phyloP scores from a whole-genome alignment of 2,888 invertebrate genomes.

The Brachyptera putata region DNA sequence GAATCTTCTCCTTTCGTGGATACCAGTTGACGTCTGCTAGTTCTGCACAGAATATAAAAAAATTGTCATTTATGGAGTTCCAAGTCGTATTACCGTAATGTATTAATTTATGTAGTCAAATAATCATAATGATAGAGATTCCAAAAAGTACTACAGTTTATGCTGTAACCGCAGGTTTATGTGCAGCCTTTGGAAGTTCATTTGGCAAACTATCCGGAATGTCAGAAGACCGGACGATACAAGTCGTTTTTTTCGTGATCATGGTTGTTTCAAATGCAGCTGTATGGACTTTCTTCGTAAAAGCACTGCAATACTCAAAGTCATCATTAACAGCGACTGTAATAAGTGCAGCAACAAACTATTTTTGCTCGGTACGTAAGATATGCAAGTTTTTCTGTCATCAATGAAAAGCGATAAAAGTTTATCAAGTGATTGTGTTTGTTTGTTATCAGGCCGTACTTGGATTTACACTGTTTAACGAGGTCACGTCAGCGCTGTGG shows the following conservation, averaged over 20 bases:
- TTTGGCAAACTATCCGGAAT: slow-evolving; percentile 60
- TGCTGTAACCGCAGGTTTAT: slow-evolving; percentile 48
- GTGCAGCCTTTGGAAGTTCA: slow-evolving; percentile 59
- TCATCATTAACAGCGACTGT: slow-evolving; percentile 61
- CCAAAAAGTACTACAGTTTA: slow-evolving; percentile 15
- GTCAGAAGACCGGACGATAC: slow-evolving; percentile 37
- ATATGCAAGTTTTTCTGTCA: slow-evolving; percentile 21
- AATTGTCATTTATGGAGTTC: too few relatives aligned
- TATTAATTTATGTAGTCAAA: too few relatives aligned
- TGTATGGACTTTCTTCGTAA: slow-evolving; percentile 59
- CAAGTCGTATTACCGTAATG: too few relatives aligned
- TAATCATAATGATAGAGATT: slow-evolving; percentile 16
- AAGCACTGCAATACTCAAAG: slow-evolving; percentile 54
- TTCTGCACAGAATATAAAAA: too few relatives aligned
- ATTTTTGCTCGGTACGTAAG: slow-evolving; percentile 56
- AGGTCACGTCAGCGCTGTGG: slow-evolving; percentile 64
- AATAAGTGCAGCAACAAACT: slow-evolving; percentile 59
- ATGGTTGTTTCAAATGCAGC: slow-evolving; percentile 60
- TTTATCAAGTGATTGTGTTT: slow-evolving; percentile 1
- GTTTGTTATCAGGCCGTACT: slow-evolving; percentile 58
- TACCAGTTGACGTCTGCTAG: too few relatives aligned
- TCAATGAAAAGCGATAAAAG: too few relatives aligned
- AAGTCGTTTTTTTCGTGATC: slow-evolving; percentile 42
- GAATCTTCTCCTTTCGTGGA: too few relatives aligned
- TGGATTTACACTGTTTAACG: slow-evolving; percentile 65